These are phyloP conservation scores for Apodemus agrarius DNA, from an alignment of 2,797 vertebrate genomes.

Conservation along the genomic window DNA sequence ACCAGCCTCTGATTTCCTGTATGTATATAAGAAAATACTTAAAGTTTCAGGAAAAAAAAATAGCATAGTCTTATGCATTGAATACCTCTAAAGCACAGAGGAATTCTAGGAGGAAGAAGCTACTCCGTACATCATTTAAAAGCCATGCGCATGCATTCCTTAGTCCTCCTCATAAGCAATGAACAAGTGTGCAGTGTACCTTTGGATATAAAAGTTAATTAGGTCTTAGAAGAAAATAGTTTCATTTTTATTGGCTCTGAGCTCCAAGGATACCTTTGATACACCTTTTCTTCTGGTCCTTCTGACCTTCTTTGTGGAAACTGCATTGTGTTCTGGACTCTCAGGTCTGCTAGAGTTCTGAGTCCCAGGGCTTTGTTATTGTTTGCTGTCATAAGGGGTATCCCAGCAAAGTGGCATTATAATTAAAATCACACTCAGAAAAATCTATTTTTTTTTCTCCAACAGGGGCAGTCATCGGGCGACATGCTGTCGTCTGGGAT, in stretches of 20 bases:
- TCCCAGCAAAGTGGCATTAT: slow-evolving; percentile 33
- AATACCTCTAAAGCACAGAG: slow-evolving; percentile 73
- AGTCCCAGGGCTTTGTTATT: not conserved
- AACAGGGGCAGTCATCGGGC: not conserved
- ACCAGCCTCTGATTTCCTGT: slow-evolving; percentile 57
- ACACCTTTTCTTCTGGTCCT: slow-evolving; percentile 70
- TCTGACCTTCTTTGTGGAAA: slow-evolving; percentile 71
- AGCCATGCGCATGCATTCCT: slow-evolving; percentile 78
- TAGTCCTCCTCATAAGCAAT: slow-evolving; percentile 78
- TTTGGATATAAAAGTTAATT: slow-evolving; percentile 85
- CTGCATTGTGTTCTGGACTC: not conserved
- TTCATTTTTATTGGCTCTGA: slow-evolving; percentile 83
- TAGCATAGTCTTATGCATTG: slow-evolving; percentile 65
- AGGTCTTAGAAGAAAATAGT: slow-evolving; percentile 83
- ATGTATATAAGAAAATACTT: slow-evolving; percentile 67
- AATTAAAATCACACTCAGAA: slow-evolving; percentile 44
- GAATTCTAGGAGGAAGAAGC: slow-evolving; percentile 78
- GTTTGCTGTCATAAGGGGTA: slow-evolving; percentile 25
- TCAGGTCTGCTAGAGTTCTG: not conserved
- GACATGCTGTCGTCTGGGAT: slow-evolving; percentile 29
- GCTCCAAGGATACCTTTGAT: slow-evolving; percentile 69
- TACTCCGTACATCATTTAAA: slow-evolving; percentile 77
- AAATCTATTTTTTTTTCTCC: slow-evolving; percentile 40
- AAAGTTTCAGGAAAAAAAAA: slow-evolving; percentile 73
- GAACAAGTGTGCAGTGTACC: slow-evolving; percentile 74